Evolutionary conservation across 2,888 invertebrate genomes (phyloP), one percentile per base, ranked within the genome.

Genomic region (Dastarcus helophoroides): DNA sequence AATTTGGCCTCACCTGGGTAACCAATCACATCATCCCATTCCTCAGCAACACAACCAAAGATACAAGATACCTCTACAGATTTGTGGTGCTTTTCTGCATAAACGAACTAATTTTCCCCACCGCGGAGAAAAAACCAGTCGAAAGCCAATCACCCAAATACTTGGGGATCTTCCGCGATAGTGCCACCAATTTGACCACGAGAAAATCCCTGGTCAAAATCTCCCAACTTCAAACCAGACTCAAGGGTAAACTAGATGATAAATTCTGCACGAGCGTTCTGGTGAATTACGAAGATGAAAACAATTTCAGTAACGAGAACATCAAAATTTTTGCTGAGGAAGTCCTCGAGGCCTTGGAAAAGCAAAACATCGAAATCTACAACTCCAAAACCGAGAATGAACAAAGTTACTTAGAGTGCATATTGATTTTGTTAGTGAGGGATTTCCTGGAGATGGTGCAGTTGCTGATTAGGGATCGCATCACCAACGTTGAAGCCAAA

Each of bases 1-100:
- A 47, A 24, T 61, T 54, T 28, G 57, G 58, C 1, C 47, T 53
- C n/a, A 41, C 40, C 22, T 60, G 59, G 59, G 46, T 51, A 1
- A 40, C 38, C 4, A 38, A 43, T 15, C 45, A 54, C 10, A 40
- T 60, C 3, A 41, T 57, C 12, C 54, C 55, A 3, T 48, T 44
- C 27, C 45, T 56, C 19, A 39, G 49, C 8, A 44, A 46, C 26
- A 53, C 52, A 21, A 35, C 46, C 0, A 49, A 46, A 29, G 54
- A 59, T 36, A 40, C 37, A 8, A 44, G 50, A 32, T 60, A 58
- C 38, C 41, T 56, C 9, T 52, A 50, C 25, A 44, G 58, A 33
- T 51, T 48, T 27, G 47, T 56, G 3, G 43, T 53, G 4, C 36
- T 60, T 11, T 59, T 54, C 34, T 50, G 53, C 12, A 53, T 59